Base-by-base conservation (phyloP, 2,797 vertebrate genomes). In the Limosa lapponica region DNA sequence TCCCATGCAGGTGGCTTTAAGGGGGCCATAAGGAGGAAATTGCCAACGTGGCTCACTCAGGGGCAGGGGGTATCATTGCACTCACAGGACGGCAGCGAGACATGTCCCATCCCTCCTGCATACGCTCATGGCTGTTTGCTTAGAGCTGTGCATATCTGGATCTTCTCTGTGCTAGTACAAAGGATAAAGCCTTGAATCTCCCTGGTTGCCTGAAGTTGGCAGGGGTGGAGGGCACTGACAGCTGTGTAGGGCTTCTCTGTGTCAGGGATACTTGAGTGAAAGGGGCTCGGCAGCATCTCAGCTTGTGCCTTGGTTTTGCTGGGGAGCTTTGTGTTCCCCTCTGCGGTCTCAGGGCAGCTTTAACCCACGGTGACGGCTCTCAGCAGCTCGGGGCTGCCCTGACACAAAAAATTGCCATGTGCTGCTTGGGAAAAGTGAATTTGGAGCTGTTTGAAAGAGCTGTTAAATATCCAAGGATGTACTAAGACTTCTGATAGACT, bases 1-100 rank as follows among this genome's bases (percentile, higher is more conserved):
- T 44, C 36, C 46, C 2, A 0, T 12, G 43, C 52, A 8, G 0
- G 2, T 12, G 48, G n/a, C 52, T 5, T 0, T 13, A 4, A 17
- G 32, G 54, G 36, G 24, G 32, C 9, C 5, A 0, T 14, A 3
- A 20, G 32, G 57, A 46, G n/a, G 32, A 7, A 5, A 20, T 6
- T 2, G 3, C 28, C 4, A 4, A 11, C 0, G 1, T 66, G 78
- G 17, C 25, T 30, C 30, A 5, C 39, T 10, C 10, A 1, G 13
- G 57, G 49, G 28, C 48, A 66, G 43, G 32, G 34, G 39, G 43
- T 20, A 24, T 28, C 0, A 1, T 6, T 8, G 16, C 20, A 6
- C 61, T 13, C 4, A 0, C 58, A 10, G 66, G 64, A 15, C 4
- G 8, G 82, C 39, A 36, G 52, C 2, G 8, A 66, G 82, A 14